phyloP scores from a whole-genome alignment of 1,140 invertebrate genomes.

The Dinothrombium tinctorium region DNA sequence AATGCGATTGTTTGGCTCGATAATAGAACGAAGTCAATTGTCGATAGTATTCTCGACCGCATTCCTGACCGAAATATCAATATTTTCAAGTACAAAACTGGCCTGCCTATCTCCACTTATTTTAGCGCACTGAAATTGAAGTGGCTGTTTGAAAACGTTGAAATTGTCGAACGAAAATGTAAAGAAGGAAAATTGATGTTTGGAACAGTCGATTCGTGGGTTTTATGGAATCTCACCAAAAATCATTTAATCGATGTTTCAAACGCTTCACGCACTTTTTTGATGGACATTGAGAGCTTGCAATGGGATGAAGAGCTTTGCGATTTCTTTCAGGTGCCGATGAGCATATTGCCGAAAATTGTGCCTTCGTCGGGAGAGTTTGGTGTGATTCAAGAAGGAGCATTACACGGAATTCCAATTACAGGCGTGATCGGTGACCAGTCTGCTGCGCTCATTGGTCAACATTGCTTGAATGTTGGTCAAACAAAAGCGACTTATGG shows the following conservation, averaged over 20 bases:
- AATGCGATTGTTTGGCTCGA: slow-evolving; percentile 86
- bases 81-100: slow-evolving; percentile 28
- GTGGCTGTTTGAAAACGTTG: slow-evolving; percentile 79
- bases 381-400: slow-evolving; percentile 42
- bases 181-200: slow-evolving; percentile 51
- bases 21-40: slow-evolving; percentile 53
- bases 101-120: slow-evolving; percentile 83
- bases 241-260: slow-evolving; percentile 87
- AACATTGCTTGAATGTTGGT: slow-evolving; percentile 63
- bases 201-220: slow-evolving; percentile 87
- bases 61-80: slow-evolving; percentile 57
- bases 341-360: slow-evolving; percentile 60
- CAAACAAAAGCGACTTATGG: slow-evolving; percentile 78
- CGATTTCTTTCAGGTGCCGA: slow-evolving; percentile 64
- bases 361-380: slow-evolving; percentile 74
- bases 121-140: slow-evolving; percentile 70
- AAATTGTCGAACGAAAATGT: slow-evolving; percentile 48
- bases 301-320: slow-evolving; percentile 69
- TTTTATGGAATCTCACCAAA: slow-evolving; percentile 86
- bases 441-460: slow-evolving; percentile 78
- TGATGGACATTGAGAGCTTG: slow-evolving; percentile 72
- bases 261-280: slow-evolving; percentile 82
- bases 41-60: slow-evolving; percentile 55
- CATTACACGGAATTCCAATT: slow-evolving; percentile 55
- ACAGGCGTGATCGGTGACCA: slow-evolving; percentile 74